Conservation (phyloP, 2,113 vertebrate genomes). For the Phrynocephalus versicolor region DNA sequence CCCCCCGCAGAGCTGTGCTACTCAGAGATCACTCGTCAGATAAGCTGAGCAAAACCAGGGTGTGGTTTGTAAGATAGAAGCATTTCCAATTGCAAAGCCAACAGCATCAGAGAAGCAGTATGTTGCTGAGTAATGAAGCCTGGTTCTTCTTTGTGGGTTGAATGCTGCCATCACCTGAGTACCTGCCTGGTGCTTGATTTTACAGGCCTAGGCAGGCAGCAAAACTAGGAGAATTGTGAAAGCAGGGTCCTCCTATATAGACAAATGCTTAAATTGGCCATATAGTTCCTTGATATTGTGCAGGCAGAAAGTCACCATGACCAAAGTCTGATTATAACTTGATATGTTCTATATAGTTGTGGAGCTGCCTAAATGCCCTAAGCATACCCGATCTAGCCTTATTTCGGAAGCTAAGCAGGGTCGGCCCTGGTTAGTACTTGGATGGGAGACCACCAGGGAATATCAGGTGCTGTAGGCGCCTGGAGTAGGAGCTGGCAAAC, state of each 20-base stretch:
- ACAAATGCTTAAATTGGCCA: too few species aligned
- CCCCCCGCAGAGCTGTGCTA: constrained; percentile 70
- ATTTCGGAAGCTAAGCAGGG: too few species aligned
- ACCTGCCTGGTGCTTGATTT: not conserved
- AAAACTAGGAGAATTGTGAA: not conserved
- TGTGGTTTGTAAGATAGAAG: constrained; percentile 74
- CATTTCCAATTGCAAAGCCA: constrained; percentile 50
- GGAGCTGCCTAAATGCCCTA: too few species aligned
- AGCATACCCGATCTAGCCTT: too few species aligned
- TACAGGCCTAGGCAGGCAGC: not conserved
- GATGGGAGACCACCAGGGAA: too few species aligned
- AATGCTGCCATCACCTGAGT: not conserved
- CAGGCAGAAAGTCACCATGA: not conserved
- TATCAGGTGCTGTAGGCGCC: too few species aligned
- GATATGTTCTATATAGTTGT: not conserved
- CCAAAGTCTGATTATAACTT: not conserved
- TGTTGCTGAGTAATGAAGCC: constrained; percentile 52
- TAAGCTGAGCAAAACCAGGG: constrained; percentile 70
- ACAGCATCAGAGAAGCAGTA: constrained; percentile 64
- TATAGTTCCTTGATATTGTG: not conserved
- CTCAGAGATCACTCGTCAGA: constrained; percentile 75
- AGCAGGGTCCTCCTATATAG: too few species aligned
- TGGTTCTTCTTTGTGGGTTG: constrained; percentile 17
- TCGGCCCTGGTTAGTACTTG: too few species aligned
- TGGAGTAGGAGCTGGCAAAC: too few species aligned